Base-by-base conservation (phyloP, 2,888 invertebrate genomes). In the Plagodis dolabraria region DNA sequence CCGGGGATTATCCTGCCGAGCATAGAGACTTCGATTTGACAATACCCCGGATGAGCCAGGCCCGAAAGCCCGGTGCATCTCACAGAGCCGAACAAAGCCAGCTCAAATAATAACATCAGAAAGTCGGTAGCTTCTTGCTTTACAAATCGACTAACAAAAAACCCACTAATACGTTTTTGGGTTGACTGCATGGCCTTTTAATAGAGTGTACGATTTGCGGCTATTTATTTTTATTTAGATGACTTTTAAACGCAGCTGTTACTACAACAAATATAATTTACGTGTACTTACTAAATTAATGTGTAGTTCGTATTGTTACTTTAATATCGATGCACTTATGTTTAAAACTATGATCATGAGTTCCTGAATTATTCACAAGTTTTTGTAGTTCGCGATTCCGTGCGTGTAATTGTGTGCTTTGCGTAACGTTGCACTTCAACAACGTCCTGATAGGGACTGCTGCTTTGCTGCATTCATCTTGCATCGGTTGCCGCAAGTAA, bases 61-160 rank as follows among this genome's bases (percentile, higher is more conserved):
- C 72, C 66, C 76, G 44, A 42, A 70, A 78, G 82, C 86, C 86
- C 84, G 87, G 81, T 86, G 86, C 73, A 76, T 82, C 73, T 67
- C 77, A 67, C 80, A 83, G 83, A 84, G 83, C 74, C 71, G 80
- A 47, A 92, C 88, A 91, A 91, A 78, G 75, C 85, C 65, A 65
- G 77, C 71, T 68, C 82, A 80, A 22, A 85, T 88, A 89, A 88
- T 86, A 88, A 87, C 85, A 89, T 86, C 86, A 83, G 74, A 80
- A 91, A 91, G 91, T 90, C 90, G 92, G 90, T 90, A 91, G 92
- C 91, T 92, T 91, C 90, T 89, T 87, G 88, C 89, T 87, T 87
- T 87, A 76, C 78, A 75, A 81, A 82, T 82, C 77, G 80, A 76
- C 56, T 51, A 40, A 66, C 77, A 85, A 89, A 89, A 86, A 86